Conservation (phyloP, 2,797 vertebrate genomes). For the Aldrovandia affinis region DNA sequence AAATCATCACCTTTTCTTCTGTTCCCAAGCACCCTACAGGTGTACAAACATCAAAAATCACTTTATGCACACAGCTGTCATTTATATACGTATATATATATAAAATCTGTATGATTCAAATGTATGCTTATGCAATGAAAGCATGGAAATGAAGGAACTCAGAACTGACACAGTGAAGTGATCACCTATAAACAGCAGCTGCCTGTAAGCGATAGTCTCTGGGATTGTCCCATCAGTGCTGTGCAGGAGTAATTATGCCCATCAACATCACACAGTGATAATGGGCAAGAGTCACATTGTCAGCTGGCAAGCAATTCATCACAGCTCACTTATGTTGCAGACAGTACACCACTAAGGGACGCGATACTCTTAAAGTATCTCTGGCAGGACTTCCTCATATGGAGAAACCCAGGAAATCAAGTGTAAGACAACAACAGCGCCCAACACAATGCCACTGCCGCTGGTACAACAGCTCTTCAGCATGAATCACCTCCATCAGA, state of each 20-base stretch:
- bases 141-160: not conserved
- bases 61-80: not conserved
- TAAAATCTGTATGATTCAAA: not conserved
- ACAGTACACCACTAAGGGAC: not conserved
- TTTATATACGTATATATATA: not conserved
- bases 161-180: not conserved
- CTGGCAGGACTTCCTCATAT: too few relatives aligned
- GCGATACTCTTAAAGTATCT: too few relatives aligned
- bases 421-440: too few relatives aligned
- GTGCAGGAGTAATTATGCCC: not conserved
- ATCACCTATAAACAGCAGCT: not conserved
- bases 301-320: not conserved
- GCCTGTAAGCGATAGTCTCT: not conserved
- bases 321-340: not conserved
- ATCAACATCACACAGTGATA: not conserved
- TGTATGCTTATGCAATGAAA: not conserved
- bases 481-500: not conserved
- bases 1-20: not conserved
- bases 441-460: too few relatives aligned
- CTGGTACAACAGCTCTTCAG: not conserved
- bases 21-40: not conserved
- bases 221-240: not conserved
- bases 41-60: not conserved
- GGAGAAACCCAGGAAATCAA: too few relatives aligned
- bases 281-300: not conserved